Evolutionary conservation across 1,140 invertebrate genomes (phyloP), one percentile per base, ranked within the genome.

Genomic region (Cydia strobilella): DNA sequence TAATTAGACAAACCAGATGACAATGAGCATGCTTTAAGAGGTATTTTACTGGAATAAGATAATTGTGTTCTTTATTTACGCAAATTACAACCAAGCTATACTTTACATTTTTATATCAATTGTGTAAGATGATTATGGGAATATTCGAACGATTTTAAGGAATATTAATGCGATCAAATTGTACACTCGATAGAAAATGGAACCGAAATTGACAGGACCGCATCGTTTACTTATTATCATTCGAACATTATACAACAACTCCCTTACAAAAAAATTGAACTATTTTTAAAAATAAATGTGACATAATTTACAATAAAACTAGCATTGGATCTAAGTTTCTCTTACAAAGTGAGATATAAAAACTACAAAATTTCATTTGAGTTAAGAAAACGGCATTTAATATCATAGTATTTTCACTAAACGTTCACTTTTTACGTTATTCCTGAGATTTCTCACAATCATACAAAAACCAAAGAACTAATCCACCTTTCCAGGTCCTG

Each of bases 281-380:
- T 59, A 23, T 12, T 12, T 20, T 12, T n/a, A 59, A 59, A 59
- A 18, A 9, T n/a, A 59, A 20, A 59, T 10, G 15, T 10, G 54
- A 23, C n/a, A 59, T 18, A 18, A 18, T 59, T 59, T 59, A 69
- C 31, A 15, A 18, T 69, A 35, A 69, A 69, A 9, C 65, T 69
- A 69, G 65, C 65, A 69, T 69, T 69, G 65, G 35, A 35, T 35
- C 65, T 69, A 69, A 66, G 9, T 69, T 72, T 35, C 63, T 76
- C 66, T 77, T 79, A 77, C 62, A 80, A 79, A 80, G 77, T 79
- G 78, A 77, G 25, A 80, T 82, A 82, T 65, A 82, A 82, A 82
- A 59, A 79, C 63, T 75, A 74, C 76, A 74, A 74, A 77, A 74
- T 35, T 74, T 80, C 77, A 80, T 54, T 59, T 62, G 72, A 72